A percentile compares a stretch with the other conserved stretches of the same genome.
Evolutionary conservation across 2,888 invertebrate species (phyloP).

Genomic region (Coleophora deauratella): DNA sequence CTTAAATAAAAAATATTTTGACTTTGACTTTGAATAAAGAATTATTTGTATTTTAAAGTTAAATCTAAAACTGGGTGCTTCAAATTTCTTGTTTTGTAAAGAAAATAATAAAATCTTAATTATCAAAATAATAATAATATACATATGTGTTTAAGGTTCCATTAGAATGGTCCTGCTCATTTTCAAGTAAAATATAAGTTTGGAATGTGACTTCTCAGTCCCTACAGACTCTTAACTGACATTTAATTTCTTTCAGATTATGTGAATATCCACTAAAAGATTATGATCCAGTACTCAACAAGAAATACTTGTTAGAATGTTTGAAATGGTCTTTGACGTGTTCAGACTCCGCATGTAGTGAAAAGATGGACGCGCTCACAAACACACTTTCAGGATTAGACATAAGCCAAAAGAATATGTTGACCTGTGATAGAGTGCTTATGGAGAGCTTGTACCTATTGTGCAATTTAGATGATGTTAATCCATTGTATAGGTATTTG

Average conservation of each 20-base stretch:
- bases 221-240: neutral
- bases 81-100: too few species aligned
- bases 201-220: too few species aligned
- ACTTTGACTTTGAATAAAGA: too few species aligned
- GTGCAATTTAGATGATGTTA: slow-evolving; percentile 76
- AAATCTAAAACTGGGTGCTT: too few species aligned
- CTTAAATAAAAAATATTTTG: too few species aligned
- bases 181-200: too few species aligned
- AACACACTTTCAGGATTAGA: slow-evolving; percentile 20
- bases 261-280: slow-evolving; percentile 69
- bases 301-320: slow-evolving; percentile 81
- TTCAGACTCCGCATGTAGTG: slow-evolving; percentile 3
- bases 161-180: too few species aligned
- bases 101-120: too few species aligned
- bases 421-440: slow-evolving; percentile 53
- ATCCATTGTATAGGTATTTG: slow-evolving; percentile 70
- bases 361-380: slow-evolving; percentile 19
- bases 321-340: slow-evolving; percentile 77
- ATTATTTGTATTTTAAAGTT: too few species aligned
- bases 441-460: slow-evolving; percentile 81
- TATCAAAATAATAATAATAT: too few species aligned
- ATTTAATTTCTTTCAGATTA: slow-evolving; percentile 60
- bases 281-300: slow-evolving; percentile 81
- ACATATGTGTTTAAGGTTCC: too few species aligned
- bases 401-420: slow-evolving; percentile 16